phyloP scores from a whole-genome alignment of 2,888 invertebrate genomes.

The Allacma fusca region DNA sequence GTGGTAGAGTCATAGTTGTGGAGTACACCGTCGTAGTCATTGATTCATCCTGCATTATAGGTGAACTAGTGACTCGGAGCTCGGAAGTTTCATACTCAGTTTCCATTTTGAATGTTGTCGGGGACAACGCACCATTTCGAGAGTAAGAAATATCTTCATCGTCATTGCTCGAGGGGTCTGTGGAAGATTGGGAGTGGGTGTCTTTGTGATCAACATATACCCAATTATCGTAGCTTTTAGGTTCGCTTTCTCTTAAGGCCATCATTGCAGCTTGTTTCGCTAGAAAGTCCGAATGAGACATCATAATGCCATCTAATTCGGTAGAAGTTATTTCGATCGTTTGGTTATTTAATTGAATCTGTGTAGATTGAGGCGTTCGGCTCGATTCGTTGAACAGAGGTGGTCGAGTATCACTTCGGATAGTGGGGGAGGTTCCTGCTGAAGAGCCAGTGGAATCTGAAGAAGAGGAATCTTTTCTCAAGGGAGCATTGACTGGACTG shows the following conservation, averaged over 20 bases:
- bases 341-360: constrained; percentile 43
- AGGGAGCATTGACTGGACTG: constrained; percentile 47
- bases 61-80: constrained; percentile 61
- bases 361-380: background rate
- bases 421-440: constrained; percentile 51
- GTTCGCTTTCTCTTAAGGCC: background rate
- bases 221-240: constrained; percentile 64
- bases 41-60: constrained; percentile 63
- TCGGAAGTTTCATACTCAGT: constrained; percentile 57
- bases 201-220: constrained; percentile 63
- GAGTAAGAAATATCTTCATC: constrained; percentile 54
- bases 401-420: constrained; percentile 47
- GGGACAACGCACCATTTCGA: constrained; percentile 54
- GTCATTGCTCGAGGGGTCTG: constrained; percentile 55
- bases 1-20: constrained; percentile 59
- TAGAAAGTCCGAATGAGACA: constrained; percentile 62
- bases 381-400: background rate
- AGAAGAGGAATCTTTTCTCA: constrained; percentile 55
- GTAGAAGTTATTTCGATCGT: constrained; percentile 61
- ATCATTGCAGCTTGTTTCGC: constrained; percentile 51
- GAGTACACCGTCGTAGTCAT: constrained; percentile 57
- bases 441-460: constrained; percentile 42
- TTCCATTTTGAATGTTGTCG: constrained; percentile 59
- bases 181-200: constrained; percentile 59
- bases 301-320: constrained; percentile 62